Evolutionary conservation across 2,113 vertebrate genomes (phyloP).

Genomic region (Bubo scandiacus): DNA sequence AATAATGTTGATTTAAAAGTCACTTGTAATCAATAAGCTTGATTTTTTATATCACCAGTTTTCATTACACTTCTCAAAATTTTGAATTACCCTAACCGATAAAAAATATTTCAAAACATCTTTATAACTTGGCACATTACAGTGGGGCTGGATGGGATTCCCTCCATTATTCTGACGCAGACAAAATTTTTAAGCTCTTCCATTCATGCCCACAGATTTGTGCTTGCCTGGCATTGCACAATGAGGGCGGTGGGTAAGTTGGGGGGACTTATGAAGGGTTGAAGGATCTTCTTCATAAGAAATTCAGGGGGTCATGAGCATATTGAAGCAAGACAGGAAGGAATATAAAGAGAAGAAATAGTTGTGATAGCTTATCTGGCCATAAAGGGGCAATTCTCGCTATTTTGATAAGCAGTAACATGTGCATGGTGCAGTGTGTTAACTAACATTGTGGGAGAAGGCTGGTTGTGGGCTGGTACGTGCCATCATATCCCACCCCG

Average conservation of each 20-base stretch:
- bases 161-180: not conserved
- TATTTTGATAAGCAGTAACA: not conserved
- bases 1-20: not conserved
- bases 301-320: not conserved
- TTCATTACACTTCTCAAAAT: not conserved
- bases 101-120: not conserved
- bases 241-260: not conserved
- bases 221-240: not conserved
- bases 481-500: not conserved
- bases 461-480: not conserved
- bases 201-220: no score
- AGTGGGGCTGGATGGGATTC: not conserved
- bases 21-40: not conserved
- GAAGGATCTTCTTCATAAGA: not conserved
- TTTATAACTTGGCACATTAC: not conserved
- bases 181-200: not conserved
- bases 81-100: not conserved
- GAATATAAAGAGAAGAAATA: not conserved
- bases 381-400: not conserved
- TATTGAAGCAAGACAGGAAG: not conserved
- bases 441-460: not conserved
- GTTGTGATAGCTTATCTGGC: not conserved
- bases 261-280: not conserved
- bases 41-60: not conserved
- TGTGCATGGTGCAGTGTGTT: accelerated